Evolutionary conservation across 2,113 vertebrate species (phyloP), one percentile per base, ranked within the genome.

Genomic region (Apistogramma diplotaenia): DNA sequence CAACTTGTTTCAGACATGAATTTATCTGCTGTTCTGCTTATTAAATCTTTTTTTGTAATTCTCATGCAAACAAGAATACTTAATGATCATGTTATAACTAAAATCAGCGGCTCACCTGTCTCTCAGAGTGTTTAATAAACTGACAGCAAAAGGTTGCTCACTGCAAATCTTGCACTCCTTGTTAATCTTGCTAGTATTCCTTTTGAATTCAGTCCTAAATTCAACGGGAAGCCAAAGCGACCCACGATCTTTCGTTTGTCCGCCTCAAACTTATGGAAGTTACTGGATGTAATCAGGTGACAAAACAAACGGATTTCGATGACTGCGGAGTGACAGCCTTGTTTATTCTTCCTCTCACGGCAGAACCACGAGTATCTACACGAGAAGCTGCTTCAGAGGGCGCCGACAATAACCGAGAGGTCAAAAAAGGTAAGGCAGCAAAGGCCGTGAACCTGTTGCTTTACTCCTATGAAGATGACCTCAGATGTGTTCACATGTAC

Each of bases 311-410:
- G 10, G 4, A 74, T 31, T 12, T 3, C 11, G 12, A 54, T 6
- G 37, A 49, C 21, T 72, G 56, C 72, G 3, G 18, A 18, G 12
- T 82, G 37, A 79, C 31, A 11, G 12, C 10, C 13, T 0, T 21
- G 12, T n/a, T 2, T 65, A 23, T 79, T 67, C 81, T 77, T 55
- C 21, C 57, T 83, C 81, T 29, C 21, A 1, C 62, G 21, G 1
- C 90, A 99, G 98, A 99, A 94, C 92, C 98, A 99, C 88, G 98
- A 99, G 76, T 99, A 96, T 95, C 95, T 99, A 85, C 96, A 97
- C 60, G 98, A 99, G 91, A 97, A 94, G 94, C 95, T 99, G 93
- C 79, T 99, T 81, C 96, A 97, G 87, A 96, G 94, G 93, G 97
- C 97, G 31, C 98, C 98, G 71, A 99, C 97, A 93, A 99, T 99